A percentile compares a stretch with the other conserved stretches of the same genome.
phyloP scores from a whole-genome alignment of 2,113 vertebrate genomes.

The Pithys albifrons region DNA sequence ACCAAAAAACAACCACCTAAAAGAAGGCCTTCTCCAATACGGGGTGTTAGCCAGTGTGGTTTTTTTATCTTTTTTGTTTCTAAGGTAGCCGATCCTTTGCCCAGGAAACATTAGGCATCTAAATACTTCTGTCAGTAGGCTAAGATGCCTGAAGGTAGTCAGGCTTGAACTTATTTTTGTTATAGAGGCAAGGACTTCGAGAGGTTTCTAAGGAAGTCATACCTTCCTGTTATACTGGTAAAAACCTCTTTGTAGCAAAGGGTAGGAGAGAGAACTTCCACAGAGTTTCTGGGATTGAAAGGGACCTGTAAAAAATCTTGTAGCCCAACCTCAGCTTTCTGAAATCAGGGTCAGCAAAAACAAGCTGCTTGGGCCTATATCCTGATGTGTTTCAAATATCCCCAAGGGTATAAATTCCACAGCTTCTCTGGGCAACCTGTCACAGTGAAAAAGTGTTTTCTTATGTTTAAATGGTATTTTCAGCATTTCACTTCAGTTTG shows the following conservation, averaged over 20 bases:
- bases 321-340: neutral
- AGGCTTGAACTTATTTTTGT: neutral
- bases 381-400: neutral
- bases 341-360: neutral
- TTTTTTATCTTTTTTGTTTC: neutral
- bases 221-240: neutral
- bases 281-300: fast-evolving
- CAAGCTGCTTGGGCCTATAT: neutral
- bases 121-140: neutral
- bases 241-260: fast-evolving
- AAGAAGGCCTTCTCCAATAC: neutral
- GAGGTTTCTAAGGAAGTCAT: neutral
- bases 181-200: neutral
- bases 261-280: neutral
- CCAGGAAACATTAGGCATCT: neutral
- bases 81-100: neutral
- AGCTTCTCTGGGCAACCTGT: neutral
- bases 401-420: neutral
- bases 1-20: neutral
- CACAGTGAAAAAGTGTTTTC: neutral
- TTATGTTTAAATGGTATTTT: neutral
- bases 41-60: neutral
- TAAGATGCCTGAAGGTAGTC: neutral
- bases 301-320: neutral
- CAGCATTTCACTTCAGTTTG: neutral